Conservation (phyloP, 2,113 vertebrate species). For the Chaetorhynchus papuensis region DNA sequence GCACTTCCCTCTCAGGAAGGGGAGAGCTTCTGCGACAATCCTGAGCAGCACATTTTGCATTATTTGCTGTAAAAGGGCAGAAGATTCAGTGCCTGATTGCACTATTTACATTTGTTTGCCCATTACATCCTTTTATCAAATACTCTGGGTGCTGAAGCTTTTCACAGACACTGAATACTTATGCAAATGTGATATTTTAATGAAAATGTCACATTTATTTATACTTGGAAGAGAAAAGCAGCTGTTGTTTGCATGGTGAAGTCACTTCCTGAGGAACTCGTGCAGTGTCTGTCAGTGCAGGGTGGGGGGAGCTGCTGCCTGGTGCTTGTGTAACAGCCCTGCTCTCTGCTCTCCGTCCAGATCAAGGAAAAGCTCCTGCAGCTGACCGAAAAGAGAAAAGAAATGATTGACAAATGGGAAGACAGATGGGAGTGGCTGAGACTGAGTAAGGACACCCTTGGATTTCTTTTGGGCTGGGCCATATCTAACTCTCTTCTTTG, state of each 20-base stretch:
- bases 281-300: background rate
- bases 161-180: background rate
- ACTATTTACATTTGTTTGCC: background rate
- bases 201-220: background rate
- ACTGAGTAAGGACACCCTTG: slow-evolving; percentile 81
- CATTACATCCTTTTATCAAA: background rate
- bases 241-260: background rate
- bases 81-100: background rate
- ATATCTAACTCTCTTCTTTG: background rate
- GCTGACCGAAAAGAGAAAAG: slow-evolving; percentile 96
- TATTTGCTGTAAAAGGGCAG: background rate
- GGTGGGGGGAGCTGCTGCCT: background rate
- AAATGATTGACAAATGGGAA: slow-evolving; percentile 99
- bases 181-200: background rate
- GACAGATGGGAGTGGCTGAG: slow-evolving; percentile 98
- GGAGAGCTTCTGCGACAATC: background rate
- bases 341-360: slow-evolving; percentile 64
- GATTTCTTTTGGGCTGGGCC: background rate
- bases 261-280: background rate
- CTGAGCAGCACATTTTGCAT: background rate
- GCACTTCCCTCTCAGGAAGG: background rate
- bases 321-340: background rate
- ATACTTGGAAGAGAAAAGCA: background rate
- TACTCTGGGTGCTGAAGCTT: background rate
- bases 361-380: slow-evolving; percentile 95